Evolutionary conservation across 2,888 invertebrate genomes (phyloP).

Genomic region (Cosmopolites sordidus): DNA sequence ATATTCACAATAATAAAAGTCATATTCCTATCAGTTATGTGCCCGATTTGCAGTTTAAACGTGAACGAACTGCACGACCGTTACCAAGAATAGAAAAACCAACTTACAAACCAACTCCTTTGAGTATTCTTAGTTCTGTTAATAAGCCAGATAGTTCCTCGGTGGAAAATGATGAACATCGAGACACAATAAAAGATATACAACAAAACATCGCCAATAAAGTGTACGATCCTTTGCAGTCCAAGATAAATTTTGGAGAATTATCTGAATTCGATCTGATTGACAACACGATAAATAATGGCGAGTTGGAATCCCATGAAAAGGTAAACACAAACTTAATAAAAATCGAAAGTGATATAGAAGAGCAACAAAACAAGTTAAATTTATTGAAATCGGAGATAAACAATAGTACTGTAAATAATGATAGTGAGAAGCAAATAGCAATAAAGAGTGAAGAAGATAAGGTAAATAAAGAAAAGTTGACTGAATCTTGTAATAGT

Average conservation of each 20-base stretch:
- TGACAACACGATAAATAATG: conserved; percentile 44
- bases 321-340: conserved; percentile 10
- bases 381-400: conserved; percentile 15
- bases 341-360: conserved; percentile 20
- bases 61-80: conserved; percentile 45
- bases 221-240: conserved; percentile 37
- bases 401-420: conserved; percentile 19
- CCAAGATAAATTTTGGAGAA: conserved; percentile 44
- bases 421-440: conserved; percentile 36
- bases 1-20: conserved; percentile 41
- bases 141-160: conserved; percentile 31
- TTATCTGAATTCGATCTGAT: conserved; percentile 48
- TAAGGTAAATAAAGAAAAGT: not conserved
- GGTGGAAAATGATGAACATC: conserved; percentile 28
- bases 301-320: conserved; percentile 4
- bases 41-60: conserved; percentile 51
- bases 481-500: conserved; percentile 28
- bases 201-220: conserved; percentile 36
- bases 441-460: conserved; percentile 24
- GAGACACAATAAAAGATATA: conserved; percentile 34
- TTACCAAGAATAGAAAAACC: conserved; percentile 38
- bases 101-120: conserved; percentile 46
- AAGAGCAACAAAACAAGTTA: conserved; percentile 28
- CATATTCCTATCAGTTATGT: conserved; percentile 52
- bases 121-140: conserved; percentile 43